Base-by-base conservation (phyloP, 1,140 invertebrate species). In the Anoplolepis gracilipes region DNA sequence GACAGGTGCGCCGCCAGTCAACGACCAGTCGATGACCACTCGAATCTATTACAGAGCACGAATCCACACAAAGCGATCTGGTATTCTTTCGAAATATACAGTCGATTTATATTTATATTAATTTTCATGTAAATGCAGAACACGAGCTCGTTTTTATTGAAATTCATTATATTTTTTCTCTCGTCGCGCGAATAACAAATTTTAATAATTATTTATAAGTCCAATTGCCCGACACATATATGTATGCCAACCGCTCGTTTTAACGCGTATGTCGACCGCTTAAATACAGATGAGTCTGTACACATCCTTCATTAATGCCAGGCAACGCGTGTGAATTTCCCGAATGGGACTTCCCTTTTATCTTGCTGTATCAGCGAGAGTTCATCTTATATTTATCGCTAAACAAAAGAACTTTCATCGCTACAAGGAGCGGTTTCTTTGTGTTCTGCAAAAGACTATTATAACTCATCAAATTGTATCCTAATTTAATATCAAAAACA, bases 321-420 rank as follows among this genome's bases (percentile, higher is more conserved):
- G n/a, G 16, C 59, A 61, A 61, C 57, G 61, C 61, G 39, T 78
- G 46, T 30, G 62, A 67, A 39, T 67, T 67, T 67, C 46, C 46
- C n/a, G 30, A 79, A 69, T 39, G 22, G 16, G 1, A 53, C 22
- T 69, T 57, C 8, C 16, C 59, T 69, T 79, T 79, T 69, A 69
- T 79, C 64, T 67, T 62, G n/a, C 22, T 30, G 22, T 69, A 69
- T 69, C 16, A 10, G 62, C 46, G 16, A 36, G 28, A 28, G n/a
- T n/a, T 16, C 13, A 57, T 67, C 16, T 55, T n/a, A 65, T 13
- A 36, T 67, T 69, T 69, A 79, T 79, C 77, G 62, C 22, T 69
- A n/a, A 55, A 69, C 77, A 79, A 79, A 79, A 30, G n/a, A 55
- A 69, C 77, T 79, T 79, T 57, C 77, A 79, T 79, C 77, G 22